Evolutionary conservation across 2,113 vertebrate genomes (phyloP), one percentile per base, ranked within the genome.

Genomic region (Rhinichthys klamathensis): DNA sequence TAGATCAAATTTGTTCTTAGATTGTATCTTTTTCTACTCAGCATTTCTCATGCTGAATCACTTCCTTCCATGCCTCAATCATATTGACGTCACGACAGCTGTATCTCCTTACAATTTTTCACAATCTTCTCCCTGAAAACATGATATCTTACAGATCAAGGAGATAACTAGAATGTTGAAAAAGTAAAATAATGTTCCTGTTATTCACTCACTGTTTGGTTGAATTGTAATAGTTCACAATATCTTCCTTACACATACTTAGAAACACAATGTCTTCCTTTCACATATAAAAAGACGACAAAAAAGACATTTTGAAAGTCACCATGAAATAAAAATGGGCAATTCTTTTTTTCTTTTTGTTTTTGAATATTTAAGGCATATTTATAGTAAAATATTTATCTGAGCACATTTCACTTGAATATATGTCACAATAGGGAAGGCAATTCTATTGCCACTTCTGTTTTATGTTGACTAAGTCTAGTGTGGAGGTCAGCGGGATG

Each of bases 41-140:
- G 44, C 44, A 32, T 51, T 81, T 69, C 44, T 30, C 80, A 54
- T 81, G 61, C 41, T 35, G 63, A 67, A 67, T 81, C 61, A 81
- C 11, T 81, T 81, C 80, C 80, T 81, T 81, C 63, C 79, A 30
- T 16, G 13, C 46, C n/a, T 69, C 63, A 32, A 8, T 49, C 44
- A 32, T 6, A 51, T 13, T 30, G 78, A 63, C 21, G 10, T 69
- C 80, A 81, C 18, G 21, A 3, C 18, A 46, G 38, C 38, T 44
- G 56, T 65, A 80, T 80, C 58, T 80, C n/a, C 32, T 63, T 4
- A n/a, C 2, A 9, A 63, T 25, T 41, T 12, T 44, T 25, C 11
- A 78, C 23, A 11, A 38, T 38, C 18, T 6, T 38, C 6, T 21
- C 30, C 41, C 73, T 0, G 44, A 75, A 49, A 51, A 30, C 7